These are phyloP conservation scores for Synanthedon tipuliformis DNA, from an alignment of 2,888 invertebrate species.

Conservation along the genomic window DNA sequence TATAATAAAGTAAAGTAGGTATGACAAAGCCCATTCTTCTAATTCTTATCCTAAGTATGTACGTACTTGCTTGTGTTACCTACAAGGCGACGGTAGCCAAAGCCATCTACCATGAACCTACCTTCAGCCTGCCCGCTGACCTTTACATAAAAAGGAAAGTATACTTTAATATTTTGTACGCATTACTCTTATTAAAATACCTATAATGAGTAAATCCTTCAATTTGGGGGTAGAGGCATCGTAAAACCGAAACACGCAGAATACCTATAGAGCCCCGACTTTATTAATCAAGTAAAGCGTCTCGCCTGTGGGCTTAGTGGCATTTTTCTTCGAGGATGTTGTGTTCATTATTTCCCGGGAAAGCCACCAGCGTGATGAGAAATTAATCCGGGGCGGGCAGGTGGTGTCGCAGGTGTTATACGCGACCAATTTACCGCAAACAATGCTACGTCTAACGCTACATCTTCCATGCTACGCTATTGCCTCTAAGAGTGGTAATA, in stretches of 20 bases:
- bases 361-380: slow-evolving; percentile 54
- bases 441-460: background rate
- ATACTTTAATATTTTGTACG: too few species aligned
- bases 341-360: slow-evolving; percentile 54
- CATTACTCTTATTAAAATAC: background rate
- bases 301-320: slow-evolving; percentile 43
- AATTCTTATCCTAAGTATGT: too few species aligned
- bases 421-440: slow-evolving; percentile 43
- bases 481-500: background rate
- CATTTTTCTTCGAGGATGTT: slow-evolving; percentile 57
- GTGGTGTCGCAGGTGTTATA: slow-evolving; percentile 45
- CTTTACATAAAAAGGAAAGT: too few species aligned
- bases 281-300: slow-evolving; percentile 58
- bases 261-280: slow-evolving; percentile 19
- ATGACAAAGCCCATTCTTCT: too few species aligned
- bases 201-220: slow-evolving; percentile 6
- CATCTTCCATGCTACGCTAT: background rate
- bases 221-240: slow-evolving; percentile 23
- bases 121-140: too few species aligned
- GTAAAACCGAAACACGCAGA: slow-evolving; percentile 27
- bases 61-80: too few species aligned
- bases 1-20: too few species aligned
- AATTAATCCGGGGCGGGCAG: slow-evolving; percentile 61
- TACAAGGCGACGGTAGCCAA: too few species aligned
- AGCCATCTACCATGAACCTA: too few species aligned